Evolutionary conservation across 2,797 vertebrate genomes (phyloP), one percentile per base, ranked within the genome.

Genomic region (Onychomys torridus): DNA sequence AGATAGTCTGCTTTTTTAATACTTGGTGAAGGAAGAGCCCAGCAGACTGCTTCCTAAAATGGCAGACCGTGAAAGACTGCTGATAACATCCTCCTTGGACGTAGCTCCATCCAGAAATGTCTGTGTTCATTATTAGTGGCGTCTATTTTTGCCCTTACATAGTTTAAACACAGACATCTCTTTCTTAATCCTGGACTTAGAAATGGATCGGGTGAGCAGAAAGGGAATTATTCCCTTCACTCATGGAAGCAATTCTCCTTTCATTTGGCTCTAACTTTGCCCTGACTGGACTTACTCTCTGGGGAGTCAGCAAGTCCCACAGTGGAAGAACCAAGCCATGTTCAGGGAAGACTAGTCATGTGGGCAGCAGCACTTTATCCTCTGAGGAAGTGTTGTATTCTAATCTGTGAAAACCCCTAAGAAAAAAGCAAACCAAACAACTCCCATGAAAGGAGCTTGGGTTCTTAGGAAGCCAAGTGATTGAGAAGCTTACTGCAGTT

Each of bases 31-130:
- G 57, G 57, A 67, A 82, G 91, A 78, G 11, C 32, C 52, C 37
- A 67, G 49, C n/a, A 88, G 75, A 84, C 13, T 23, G 32, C 61
- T 94, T 86, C 17, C 83, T 57, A 69, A 95, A 93, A 63, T 40
- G 9, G 5, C 27, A 6, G 19, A 67, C 79, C 63, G 17, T 77
- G 55, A 85, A 63, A 37, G 40, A 1, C 11, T 7, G 11, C 32
- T 75, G 55, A 40, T 89, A 17, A 89, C 76, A 81, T 91, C 79
- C 71, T 37, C n/a, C 49, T 34, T 61, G 59, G 89, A 75, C 86
- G 65, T 40, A 82, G 43, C 76, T 77, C 63, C 3, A 8, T 86
- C 55, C 67, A 71, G 57, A 88, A 94, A 71, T 16, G 6, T 71
- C 85, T 4, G 0, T 14, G 21, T 27, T 85, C 71, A 5, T 61